Base-by-base conservation (phyloP, 1,140 invertebrate species). In the Bombus confusus region DNA sequence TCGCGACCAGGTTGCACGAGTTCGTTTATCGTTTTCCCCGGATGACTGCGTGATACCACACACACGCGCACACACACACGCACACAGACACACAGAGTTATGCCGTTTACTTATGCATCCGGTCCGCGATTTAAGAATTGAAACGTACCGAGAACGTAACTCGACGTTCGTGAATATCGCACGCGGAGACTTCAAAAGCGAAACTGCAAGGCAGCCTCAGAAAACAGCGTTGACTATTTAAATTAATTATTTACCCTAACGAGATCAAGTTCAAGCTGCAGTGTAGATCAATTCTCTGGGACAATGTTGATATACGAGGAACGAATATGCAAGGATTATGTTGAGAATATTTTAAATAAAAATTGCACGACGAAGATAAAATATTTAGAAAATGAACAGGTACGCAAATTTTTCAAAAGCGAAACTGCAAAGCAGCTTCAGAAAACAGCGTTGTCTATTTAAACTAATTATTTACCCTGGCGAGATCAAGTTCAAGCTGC, bases 111-210 rank as follows among this genome's bases (percentile, higher is more conserved):
- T 74, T 78, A 75, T 75, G 52, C 79, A 78, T 77, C 59, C 69
- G 62, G 57, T 69, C 13, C 12, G 34, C 68, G 82, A 57, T 77
- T 85, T 86, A 81, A 77, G 69, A 81, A 88, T 88, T 88, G 84
- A 88, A 80, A 78, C 64, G 77, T 73, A 81, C 73, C 83, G 9
- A 6, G 76, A 71, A 72, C 69, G 64, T 64, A 80, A 72, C 76
- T 85, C 43, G 59, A 39, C 25, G 39, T 71, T 84, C 87, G 59
- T 84, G 86, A 87, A 87, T 87, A 74, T 41, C 80, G 34, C 41
- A 73, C 37, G 31, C 57, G n/a, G 59, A 34, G 5, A 31, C 4
- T 52, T 64, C n/a, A 69, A 8, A 15, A 34, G 8, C 22, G 15
- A 25, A 31, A 41, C n/a, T 57, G 18, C 22, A 1, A 74, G n/a